These are phyloP conservation scores for Bucco capensis DNA, from an alignment of 2,113 vertebrate species.

Conservation along the genomic window DNA sequence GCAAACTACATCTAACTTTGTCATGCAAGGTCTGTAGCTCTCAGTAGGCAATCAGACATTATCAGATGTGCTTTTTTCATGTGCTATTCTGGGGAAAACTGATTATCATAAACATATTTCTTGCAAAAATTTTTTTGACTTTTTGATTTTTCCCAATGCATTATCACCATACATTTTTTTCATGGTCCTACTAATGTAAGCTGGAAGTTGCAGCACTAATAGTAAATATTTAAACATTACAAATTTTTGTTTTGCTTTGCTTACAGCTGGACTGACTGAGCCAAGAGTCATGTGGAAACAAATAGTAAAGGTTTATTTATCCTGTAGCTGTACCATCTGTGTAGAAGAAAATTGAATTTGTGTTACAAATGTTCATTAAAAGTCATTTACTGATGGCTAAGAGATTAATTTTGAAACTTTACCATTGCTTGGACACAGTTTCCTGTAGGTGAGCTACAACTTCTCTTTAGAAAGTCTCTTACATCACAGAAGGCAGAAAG, in stretches of 20 bases:
- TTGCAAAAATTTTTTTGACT: not conserved
- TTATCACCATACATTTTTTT: not conserved
- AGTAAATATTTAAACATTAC: not conserved
- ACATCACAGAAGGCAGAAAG: not conserved
- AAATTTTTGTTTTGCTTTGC: not conserved
- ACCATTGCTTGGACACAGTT: not conserved
- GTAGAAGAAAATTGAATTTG: not conserved
- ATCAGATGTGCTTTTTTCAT: not conserved
- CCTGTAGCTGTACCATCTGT: not conserved
- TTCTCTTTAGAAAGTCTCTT: not conserved
- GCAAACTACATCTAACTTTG: not conserved
- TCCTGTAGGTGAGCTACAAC: not conserved
- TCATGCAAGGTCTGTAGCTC: not conserved
- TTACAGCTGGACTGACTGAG: not conserved
- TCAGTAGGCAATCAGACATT: not conserved
- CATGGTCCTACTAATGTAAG: too few species aligned
- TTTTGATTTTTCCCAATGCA: not conserved
- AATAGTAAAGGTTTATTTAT: not conserved
- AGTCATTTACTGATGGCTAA: not conserved
- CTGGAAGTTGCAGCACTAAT: not conserved
- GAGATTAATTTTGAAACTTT: not conserved
- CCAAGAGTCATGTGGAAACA: fast-evolving
- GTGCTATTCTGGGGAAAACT: not conserved
- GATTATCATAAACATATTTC: not conserved
- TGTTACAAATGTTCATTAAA: not conserved